Percentiles rank a stretch among this genome's conserved stretches.
These are phyloP conservation scores for Cichladusa arquata DNA, from an alignment of 2,113 vertebrate genomes.

Conservation along the genomic window DNA sequence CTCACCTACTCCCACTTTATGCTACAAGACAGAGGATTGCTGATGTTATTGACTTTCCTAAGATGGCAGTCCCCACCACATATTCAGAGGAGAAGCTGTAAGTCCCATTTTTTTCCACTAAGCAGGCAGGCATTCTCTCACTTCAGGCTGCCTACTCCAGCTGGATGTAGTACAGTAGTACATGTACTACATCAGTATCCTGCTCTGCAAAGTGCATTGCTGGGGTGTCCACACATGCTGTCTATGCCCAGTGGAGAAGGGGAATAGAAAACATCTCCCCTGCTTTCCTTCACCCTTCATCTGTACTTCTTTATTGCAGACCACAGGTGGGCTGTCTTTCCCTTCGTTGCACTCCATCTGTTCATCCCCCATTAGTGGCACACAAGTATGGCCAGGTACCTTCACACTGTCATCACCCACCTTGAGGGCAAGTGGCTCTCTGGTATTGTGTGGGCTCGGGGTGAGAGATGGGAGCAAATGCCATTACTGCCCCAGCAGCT, in stretches of 20 bases:
- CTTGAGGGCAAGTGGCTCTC: background rate
- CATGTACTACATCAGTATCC: background rate
- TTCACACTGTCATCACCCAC: fast-evolving
- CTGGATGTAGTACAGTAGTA: background rate
- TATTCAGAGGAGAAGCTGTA: fast-evolving
- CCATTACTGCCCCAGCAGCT: background rate
- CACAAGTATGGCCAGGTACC: background rate
- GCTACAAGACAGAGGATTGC: background rate
- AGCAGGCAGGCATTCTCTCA: background rate
- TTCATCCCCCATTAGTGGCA: background rate
- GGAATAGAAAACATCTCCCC: background rate
- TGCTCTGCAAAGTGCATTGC: fast-evolving
- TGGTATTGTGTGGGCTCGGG: background rate
- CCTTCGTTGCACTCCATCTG: background rate
- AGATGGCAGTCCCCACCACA: background rate
- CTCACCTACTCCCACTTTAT: background rate
- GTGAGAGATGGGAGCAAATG: background rate
- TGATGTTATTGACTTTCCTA: background rate
- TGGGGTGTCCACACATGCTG: fast-evolving
- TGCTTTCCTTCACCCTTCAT: background rate
- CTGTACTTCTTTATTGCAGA: background rate
- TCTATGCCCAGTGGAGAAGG: background rate
- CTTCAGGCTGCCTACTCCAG: background rate
- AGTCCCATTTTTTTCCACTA: background rate
- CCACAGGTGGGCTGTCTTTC: background rate